Evolutionary conservation across 2,797 vertebrate species (phyloP), one percentile per base, ranked within the genome.

Genomic region (Atherinosoma microstoma): DNA sequence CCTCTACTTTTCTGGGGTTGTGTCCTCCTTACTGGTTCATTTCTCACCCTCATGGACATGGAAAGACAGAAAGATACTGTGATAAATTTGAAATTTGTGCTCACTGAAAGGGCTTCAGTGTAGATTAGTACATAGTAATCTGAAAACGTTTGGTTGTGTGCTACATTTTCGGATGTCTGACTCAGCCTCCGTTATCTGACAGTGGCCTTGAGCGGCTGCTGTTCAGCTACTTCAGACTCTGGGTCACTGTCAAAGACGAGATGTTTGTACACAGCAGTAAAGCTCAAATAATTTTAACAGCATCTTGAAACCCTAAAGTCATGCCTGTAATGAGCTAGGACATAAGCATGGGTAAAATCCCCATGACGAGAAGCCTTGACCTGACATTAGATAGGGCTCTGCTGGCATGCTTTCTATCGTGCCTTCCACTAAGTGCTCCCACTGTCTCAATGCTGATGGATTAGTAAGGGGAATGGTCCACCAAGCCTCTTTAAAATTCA

Each of bases 341-440:
- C 58, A 49, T 15, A 18, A 58, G n/a, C 51, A 54, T 51, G 58
- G 22, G 60, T 64, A 70, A 70, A 60, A 79, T 59, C 53, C 45
- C 54, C 34, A n/a, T 58, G 47, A 72, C 42, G 64, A 32, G 47
- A 69, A 58, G 40, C 40, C 38, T 27, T 58, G 61, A 49, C 40
- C 30, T 72, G 70, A 70, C 66, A 68, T 34, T 36, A 78, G 62
- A 62, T 75, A 60, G 70, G 59, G 24, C 40, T 62, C 30, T 38
- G 49, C 32, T 58, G 64, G 57, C 75, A n/a, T 51, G 51, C 56
- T 68, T 67, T 70, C 59, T 61, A 54, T 72, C 74, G 67, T 85
- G 67, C 40, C 67, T 64, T 66, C 54, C 29, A 67, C 61, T 80
- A 81, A 89, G 83, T 82, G 79, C 81, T 83, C 53, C 63, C 27